Base-by-base conservation (phyloP, 1,140 invertebrate species). In the Drosophila tani region DNA sequence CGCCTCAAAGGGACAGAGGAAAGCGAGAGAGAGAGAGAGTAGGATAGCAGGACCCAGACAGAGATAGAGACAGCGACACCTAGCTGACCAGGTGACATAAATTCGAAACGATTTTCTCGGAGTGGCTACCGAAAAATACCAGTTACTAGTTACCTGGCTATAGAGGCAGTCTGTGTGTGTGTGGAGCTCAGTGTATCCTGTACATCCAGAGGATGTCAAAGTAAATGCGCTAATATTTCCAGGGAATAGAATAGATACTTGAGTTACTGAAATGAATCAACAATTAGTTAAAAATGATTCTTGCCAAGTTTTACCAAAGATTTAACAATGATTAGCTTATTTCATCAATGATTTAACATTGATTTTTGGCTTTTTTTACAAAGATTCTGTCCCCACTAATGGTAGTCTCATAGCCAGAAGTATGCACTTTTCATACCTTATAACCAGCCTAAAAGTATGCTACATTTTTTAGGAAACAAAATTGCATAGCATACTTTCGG, bases 21-120 rank as follows among this genome's bases (percentile, higher is more conserved):
- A n/a, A 41, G 17, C 9, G 21, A 5, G 3, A 17, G 19, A 9
- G n/a, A 17, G 4, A 0, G 32, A 3, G 12, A 27, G 6, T 15
- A 32, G 17, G 29, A 19, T 7, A 38, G 43, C 14, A 9, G 7
- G 19, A 14, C 6, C 7, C 6, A 38, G 6, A 38, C 3, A 2
- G 19, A 19, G 7, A 15, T 3, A 14, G 32, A 4, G 17, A 17
- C 32, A 35, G 58, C 41, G 21, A 35, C 38, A 43, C 47, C 35
- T 56, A 59, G 35, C 69, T 73, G 69, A 73, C 69, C 69, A 73
- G 69, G 69, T 73, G 69, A 73, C 69, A 73, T 73, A 60, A 73
- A 60, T 73, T 60, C 53, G 24, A 51, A 60, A 43, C 35, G 53
- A 49, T 50, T 73, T 73, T 35, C 45, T 50, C 15, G 35, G 51